phyloP scores from a whole-genome alignment of 2,797 vertebrate species.

The Crenichthys baileyi region DNA sequence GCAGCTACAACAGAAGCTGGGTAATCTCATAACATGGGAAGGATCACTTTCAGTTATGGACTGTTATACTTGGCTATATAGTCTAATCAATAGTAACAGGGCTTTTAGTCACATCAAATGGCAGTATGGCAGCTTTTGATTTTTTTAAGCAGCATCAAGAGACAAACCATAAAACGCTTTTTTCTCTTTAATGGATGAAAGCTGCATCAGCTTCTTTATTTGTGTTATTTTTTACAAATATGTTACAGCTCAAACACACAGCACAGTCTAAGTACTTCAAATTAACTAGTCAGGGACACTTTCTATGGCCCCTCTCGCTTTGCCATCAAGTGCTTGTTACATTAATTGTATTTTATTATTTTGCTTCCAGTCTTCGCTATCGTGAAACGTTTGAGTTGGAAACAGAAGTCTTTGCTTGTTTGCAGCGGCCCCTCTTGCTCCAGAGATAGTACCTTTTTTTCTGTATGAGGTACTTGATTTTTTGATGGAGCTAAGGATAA shows the following conservation, averaged over 20 bases:
- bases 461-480: too few species aligned
- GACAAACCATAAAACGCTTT: constrained; percentile 8
- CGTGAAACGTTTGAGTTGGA: constrained; percentile 1
- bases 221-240: neutral
- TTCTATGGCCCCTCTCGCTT: constrained; percentile 30
- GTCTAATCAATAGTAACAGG: constrained; percentile 52
- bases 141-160: constrained; percentile 27
- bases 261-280: constrained; percentile 23
- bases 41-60: constrained; percentile 37
- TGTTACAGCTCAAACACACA: constrained; percentile 32
- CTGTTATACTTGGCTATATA: constrained; percentile 37
- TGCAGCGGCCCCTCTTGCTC: neutral
- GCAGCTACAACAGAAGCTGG: constrained; percentile 27
- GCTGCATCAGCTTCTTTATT: constrained; percentile 11
- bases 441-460: too few species aligned
- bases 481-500: too few species aligned
- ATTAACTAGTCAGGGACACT: constrained; percentile 32
- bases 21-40: constrained; percentile 45
- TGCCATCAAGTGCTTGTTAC: constrained; percentile 22
- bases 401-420: constrained; percentile 5
- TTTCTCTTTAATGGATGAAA: constrained; percentile 16
- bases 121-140: neutral
- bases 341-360: neutral
- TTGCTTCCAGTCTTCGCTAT: neutral
- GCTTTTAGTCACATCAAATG: constrained; percentile 43